Evolutionary conservation across 1,140 invertebrate species (phyloP), one percentile per base, ranked within the genome.

Genomic region (Zaprionus capensis): DNA sequence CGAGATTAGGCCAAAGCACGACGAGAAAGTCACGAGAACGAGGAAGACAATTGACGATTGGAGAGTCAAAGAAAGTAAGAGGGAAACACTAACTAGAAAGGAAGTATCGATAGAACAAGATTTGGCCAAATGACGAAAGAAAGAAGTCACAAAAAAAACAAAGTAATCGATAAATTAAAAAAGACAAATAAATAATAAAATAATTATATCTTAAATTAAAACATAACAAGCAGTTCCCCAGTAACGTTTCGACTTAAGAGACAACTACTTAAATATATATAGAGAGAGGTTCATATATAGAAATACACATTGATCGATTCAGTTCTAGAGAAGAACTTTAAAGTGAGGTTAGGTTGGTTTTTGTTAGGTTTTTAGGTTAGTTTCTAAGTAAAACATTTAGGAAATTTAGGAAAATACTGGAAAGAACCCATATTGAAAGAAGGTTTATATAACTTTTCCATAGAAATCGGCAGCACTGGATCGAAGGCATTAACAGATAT

Each of bases 391-490:
- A 46, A 46, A 46, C 41, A 46, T 17, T 9, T 46, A 17, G 41
- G 41, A 46, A 46, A 46, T 17, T 17, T 17, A 11, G n/a, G 17
- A 46, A 46, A 34, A 34, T 34, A 46, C 41, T 17, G n/a, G n/a
- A n/a, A 17, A 17, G 41, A 46, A 4, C 7, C 41, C 41, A 17
- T 46, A 46, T 46, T 17, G 41, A 46, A 17, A 17, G 15, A 17
- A 15, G 14, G 1, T 14, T 38, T 38, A 38, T 38, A 15, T 34
- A 34, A 34, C 31, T 34, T 34, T 34, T 34, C 31, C 31, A 34
- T 46, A 46, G 41, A 46, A 14, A 46, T 46, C 20, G 46, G 46
- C 46, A 51, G 46, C 46, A 51, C 46, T 24, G 46, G 20, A 38
- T 58, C 56, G 31, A 20, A 58, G 56, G 4, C 4, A 20, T 24